A percentile compares a stretch with the other conserved stretches of the same genome.
These are phyloP conservation scores for Xenus cinereus DNA, from an alignment of 2,113 vertebrate genomes.

Conservation along the genomic window DNA sequence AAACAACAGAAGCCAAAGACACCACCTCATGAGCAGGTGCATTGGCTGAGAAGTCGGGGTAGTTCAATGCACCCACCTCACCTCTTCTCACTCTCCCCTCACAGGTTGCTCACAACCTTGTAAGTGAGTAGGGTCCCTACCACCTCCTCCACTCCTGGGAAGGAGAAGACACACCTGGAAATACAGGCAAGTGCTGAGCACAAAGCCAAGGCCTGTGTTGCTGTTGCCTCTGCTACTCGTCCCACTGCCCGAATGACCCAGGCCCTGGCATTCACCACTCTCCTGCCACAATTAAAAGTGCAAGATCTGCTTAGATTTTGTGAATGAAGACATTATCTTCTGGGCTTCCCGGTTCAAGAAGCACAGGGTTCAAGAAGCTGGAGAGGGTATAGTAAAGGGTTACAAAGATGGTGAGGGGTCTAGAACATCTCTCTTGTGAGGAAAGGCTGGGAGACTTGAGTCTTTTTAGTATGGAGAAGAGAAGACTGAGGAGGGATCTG, in stretches of 20 bases:
- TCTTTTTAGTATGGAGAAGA: too few relatives aligned
- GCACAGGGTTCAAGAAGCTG: too few relatives aligned
- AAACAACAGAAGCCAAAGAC: not conserved
- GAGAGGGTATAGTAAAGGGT: too few relatives aligned
- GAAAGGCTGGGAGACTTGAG: too few relatives aligned
- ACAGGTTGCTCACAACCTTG: rapidly evolving
- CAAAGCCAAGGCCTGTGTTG: not conserved
- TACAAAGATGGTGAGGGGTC: too few relatives aligned
- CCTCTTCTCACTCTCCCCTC: not conserved
- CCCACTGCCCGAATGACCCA: not conserved
- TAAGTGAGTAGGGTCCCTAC: not conserved
- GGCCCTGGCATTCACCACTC: not conserved
- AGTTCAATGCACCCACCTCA: rapidly evolving
- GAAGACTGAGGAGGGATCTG: too few relatives aligned
- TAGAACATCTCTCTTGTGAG: too few relatives aligned
- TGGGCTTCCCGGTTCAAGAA: too few relatives aligned
- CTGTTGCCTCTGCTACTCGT: rapidly evolving
- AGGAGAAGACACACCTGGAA: not conserved
- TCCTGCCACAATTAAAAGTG: not conserved
- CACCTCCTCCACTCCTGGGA: not conserved
- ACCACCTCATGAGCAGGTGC: not conserved
- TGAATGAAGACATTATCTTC: not conserved
- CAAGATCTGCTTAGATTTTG: not conserved
- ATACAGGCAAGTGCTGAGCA: not conserved
- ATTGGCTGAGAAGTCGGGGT: not conserved